Conservation (phyloP, 2,888 invertebrate genomes). For the Acleris sparsana region DNA sequence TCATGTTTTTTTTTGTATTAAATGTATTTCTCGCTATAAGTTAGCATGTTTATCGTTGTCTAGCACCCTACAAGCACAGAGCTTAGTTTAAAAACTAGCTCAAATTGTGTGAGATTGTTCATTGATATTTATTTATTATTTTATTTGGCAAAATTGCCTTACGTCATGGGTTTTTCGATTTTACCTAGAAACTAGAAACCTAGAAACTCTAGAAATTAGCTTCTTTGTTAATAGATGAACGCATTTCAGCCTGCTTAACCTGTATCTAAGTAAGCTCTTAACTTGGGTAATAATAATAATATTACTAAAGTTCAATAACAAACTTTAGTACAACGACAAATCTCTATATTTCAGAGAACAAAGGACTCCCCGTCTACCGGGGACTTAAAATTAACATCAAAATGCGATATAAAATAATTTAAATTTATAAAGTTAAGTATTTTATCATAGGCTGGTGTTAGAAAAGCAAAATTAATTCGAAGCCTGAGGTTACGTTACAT, state of each 20-base stretch:
- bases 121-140: too few species aligned
- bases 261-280: neutral
- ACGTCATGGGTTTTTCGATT: too few species aligned
- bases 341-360: neutral
- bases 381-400: neutral
- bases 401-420: neutral
- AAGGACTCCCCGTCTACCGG: neutral
- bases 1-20: too few species aligned
- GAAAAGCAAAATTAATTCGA: conserved; percentile 1
- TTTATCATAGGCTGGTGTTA: neutral
- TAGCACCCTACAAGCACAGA: too few species aligned
- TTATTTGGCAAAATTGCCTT: too few species aligned
- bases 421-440: neutral
- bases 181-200: too few species aligned
- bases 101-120: too few species aligned
- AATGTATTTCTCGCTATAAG: too few species aligned
- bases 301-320: neutral
- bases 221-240: too few species aligned
- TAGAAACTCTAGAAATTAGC: too few species aligned
- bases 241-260: neutral
- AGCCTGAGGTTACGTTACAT: conserved; percentile 7
- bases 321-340: neutral
- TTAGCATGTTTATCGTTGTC: too few species aligned
- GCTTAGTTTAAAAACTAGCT: too few species aligned
- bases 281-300: neutral